These are phyloP conservation scores for Erinaceus europaeus DNA, from an alignment of 2,113 vertebrate species.

Conservation along the genomic window DNA sequence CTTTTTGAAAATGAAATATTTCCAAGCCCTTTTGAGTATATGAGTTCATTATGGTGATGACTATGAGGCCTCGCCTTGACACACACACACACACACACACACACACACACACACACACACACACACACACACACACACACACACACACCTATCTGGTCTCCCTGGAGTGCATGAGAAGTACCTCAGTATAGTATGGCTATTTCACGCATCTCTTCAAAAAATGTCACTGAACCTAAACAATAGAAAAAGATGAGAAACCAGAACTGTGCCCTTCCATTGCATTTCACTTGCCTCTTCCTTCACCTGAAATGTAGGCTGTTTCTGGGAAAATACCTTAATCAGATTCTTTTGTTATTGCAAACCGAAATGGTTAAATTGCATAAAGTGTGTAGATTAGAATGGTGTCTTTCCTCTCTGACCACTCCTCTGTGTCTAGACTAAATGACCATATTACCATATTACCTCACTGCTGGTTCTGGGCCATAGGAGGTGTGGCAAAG, in stretches of 20 bases:
- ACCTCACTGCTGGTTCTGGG: neutral
- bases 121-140: too few relatives aligned
- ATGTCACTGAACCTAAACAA: neutral
- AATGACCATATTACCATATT: neutral
- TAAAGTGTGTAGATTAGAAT: neutral
- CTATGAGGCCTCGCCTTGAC: too few relatives aligned
- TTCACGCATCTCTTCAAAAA: neutral
- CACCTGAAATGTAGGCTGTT: neutral
- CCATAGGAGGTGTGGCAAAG: accelerated
- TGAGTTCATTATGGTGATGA: neutral
- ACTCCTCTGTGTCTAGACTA: neutral
- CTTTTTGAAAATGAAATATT: neutral
- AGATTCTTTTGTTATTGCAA: neutral
- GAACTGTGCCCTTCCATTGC: neutral
- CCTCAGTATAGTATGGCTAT: neutral
- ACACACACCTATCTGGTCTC: too few relatives aligned
- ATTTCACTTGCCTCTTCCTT: neutral
- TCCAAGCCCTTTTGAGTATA: neutral
- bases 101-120: too few relatives aligned
- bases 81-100: too few relatives aligned
- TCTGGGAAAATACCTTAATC: slow-evolving; percentile 4
- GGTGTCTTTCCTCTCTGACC: neutral
- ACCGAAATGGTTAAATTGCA: neutral
- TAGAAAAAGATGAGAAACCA: neutral
- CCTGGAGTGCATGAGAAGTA: too few relatives aligned